Base-by-base conservation (phyloP, 2,797 vertebrate species). In the Myotis pilosus region DNA sequence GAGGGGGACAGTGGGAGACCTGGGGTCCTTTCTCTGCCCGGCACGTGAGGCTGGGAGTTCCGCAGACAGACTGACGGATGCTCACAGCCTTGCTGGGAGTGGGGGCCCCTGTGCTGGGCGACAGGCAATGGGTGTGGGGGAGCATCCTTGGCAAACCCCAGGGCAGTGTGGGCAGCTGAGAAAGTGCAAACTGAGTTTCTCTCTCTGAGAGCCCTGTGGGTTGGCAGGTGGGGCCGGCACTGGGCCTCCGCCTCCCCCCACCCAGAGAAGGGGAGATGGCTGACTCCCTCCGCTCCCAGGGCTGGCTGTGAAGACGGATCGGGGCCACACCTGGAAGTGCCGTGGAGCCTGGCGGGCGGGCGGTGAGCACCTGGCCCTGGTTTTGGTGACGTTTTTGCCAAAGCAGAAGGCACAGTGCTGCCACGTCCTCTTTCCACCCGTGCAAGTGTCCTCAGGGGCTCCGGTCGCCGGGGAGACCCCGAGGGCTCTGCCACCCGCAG, bases 301-400 rank as follows among this genome's bases (percentile, higher is more conserved):
- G 7, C 19, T 12, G 15, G 55, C 0, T 3, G n/a, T 30, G 74
- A 33, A 13, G 49, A 8, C 1, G 0, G 71, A 15, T 0, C 0
- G 33, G 2, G 47, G 41, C 4, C 0, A 5, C 2, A 23, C 8
- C 1, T 1, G 30, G 6, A 3, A 0, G 36, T 1, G 3, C 2
- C 0, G 55, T 2, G 13, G 64, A 2, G 7, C 30, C n/a, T 11
- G 30, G 0, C 1, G 3, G 2, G 7, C 1, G 0, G 2, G 7
- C 0, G 0, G 16, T 6, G 2, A 4, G 66, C 5, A 3, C 5
- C 33, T 1, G 6, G 2, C 41, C 25, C 79, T 1, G 0, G 30
- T 17, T 7, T 1, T 8, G 15, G 7, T 2, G 36, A 33, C 1
- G 0, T n/a, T 30, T 60, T 8, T 72, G 49, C 11, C 1, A 1